Evolutionary conservation across 2,113 vertebrate genomes (phyloP), one percentile per base, ranked within the genome.

Genomic region (Cephalophus harveyi): DNA sequence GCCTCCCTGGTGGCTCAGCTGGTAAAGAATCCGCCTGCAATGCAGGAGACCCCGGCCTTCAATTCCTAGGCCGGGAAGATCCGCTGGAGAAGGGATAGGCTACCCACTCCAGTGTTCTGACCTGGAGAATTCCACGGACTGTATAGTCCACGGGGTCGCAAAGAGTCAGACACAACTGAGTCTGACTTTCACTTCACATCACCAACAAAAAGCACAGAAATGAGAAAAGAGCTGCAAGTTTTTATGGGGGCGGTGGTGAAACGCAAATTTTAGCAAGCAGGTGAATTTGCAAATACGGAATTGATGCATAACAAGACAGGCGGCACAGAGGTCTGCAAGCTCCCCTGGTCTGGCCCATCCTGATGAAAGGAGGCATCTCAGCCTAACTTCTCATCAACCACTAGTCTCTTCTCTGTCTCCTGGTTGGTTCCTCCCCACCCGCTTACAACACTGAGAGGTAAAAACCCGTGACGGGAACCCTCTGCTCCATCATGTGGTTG

Each of bases 401-500:
- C n/a, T 2, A 0, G 11, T 2, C 33, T n/a, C 46, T 9, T 54
- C 8, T 57, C 64, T 40, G 55, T 21, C 40, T 23, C 87, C 82
- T 33, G 76, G 25, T 10, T 3, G 43, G n/a, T 7, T n/a, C 59
- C 40, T 54, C 50, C 21, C 57, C 48, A 40, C 74, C 52, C 11
- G 16, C 62, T 21, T 5, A 13, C 28, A 48, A 43, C 90, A 16
- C 81, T 1, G 27, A 25, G 25, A 71, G n/a, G 48, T 1, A 16
- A 25, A 59, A 40, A 1, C 50, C 50, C 2, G 19, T 0, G 19
- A 17, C 2, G 1, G 36, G 87, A 40, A 9, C 17, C 50, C 25
- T 16, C 55, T 3, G 62, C 40, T 4, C 10, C 33, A 1, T 5
- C 0, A 0, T 6, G 1, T 0, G 0, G 60, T 3, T 1, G 10